Base-by-base conservation (phyloP, 2,888 invertebrate genomes). In the Pheosia tremula region DNA sequence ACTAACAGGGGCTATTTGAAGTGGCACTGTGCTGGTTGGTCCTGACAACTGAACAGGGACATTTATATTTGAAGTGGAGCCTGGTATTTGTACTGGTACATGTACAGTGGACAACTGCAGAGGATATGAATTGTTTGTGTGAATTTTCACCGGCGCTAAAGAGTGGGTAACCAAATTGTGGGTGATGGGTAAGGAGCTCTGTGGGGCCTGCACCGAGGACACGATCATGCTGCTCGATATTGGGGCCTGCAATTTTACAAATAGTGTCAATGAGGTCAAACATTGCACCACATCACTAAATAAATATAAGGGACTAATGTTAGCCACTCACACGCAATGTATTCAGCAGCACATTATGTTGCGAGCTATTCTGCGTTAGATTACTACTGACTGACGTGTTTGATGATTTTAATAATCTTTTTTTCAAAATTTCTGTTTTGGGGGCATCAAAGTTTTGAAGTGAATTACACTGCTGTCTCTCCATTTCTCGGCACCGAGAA, bases 361-460 rank as follows among this genome's bases (percentile, higher is more conserved):
- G 91, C 63, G 87, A 77, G 76, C 81, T 84, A 74, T 81, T 88
- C 72, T 86, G 87, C 71, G 88, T 79, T 71, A 86, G 76, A 83
- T 85, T 86, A 60, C 80, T 81, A 71, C 77, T 82, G 69, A 83
- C 72, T 69, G 87, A 80, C 69, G 85, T 79, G 76, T 84, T 89
- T 62, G 80, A 79, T 53, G 91, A 86, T 84, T 92, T 93, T 77
- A 93, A 83, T 82, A 93, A 87, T 88, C 92, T 90, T 85, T 92
- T 93, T 90, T 93, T 93, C 81, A 93, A 89, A 82, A 93, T 93
- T 87, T 93, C 93, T 65, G 90, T 87, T 87, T 90, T 93, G 66
- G 90, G 86, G 71, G 89, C 92, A 74, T 91, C 91, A 91, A 92
- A 93, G 88, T 93, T 93, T 93, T 90, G 91, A 92, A 93, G 90